These are phyloP conservation scores for Sebastes reedi DNA, from an alignment of 2,797 vertebrate species.

Conservation along the genomic window DNA sequence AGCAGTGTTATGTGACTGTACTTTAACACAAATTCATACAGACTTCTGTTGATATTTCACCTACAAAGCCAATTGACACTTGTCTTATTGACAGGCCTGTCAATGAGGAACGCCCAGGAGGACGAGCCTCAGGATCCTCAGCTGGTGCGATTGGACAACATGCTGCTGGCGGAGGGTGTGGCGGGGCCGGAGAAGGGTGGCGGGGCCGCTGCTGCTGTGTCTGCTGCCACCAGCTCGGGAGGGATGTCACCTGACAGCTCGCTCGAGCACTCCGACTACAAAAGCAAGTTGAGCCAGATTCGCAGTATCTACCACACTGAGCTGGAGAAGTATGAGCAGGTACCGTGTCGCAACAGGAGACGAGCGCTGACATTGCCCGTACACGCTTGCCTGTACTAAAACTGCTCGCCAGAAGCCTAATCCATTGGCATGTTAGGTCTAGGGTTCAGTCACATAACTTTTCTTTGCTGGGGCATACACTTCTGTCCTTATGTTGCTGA, in stretches of 20 bases:
- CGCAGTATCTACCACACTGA: constrained; percentile 95
- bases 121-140: constrained; percentile 93
- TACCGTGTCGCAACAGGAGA: constrained; percentile 72
- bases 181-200: constrained; percentile 93
- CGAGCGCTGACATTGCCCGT: constrained; percentile 58
- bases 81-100: constrained; percentile 82
- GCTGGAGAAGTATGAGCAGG: constrained; percentile 97
- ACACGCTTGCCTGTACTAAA: constrained; percentile 62
- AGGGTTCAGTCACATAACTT: constrained; percentile 16
- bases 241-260: constrained; percentile 93
- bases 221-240: constrained; percentile 90
- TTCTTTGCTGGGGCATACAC: neutral
- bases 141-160: constrained; percentile 94
- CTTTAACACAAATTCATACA: neutral
- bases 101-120: constrained; percentile 91
- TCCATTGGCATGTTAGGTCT: constrained; percentile 51
- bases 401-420: constrained; percentile 45
- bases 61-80: neutral
- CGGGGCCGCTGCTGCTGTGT: constrained; percentile 89
- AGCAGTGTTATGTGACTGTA: neutral
- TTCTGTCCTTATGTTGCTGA: neutral
- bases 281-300: constrained; percentile 95
- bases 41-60: neutral
- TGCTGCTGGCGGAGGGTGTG: constrained; percentile 94
- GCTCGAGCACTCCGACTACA: constrained; percentile 95